phyloP scores from a whole-genome alignment of 2,797 vertebrate species.

The Siniperca obscura region DNA sequence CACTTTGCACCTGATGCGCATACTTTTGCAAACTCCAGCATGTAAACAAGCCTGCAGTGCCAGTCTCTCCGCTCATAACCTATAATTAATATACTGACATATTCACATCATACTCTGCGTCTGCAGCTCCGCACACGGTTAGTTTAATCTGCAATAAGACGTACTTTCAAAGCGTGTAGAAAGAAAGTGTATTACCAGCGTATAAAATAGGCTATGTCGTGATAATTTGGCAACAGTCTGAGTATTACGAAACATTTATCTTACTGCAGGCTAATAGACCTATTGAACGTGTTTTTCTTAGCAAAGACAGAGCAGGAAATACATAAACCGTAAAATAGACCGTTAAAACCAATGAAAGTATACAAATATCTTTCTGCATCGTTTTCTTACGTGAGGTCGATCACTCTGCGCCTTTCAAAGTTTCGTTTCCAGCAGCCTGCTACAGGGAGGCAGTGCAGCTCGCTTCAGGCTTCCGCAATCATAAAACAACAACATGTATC shows the following conservation, averaged over 20 bases:
- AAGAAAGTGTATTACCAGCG: background rate
- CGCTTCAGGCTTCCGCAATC: constrained; percentile 47
- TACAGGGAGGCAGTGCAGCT: background rate
- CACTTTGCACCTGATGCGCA: background rate
- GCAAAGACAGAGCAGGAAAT: constrained; percentile 1
- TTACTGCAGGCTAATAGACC: too few relatives aligned
- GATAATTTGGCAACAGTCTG: background rate
- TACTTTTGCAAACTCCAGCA: background rate
- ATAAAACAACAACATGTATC: constrained; percentile 4
- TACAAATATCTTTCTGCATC: background rate
- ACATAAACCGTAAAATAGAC: too few relatives aligned
- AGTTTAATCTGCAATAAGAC: background rate
- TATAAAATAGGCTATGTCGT: background rate
- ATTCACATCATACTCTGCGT: too few relatives aligned
- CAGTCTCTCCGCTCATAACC: background rate
- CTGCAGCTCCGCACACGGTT: background rate
- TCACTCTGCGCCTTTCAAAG: constrained; percentile 19
- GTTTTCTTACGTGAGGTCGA: constrained; percentile 58
- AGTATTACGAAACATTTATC: background rate
- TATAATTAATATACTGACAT: background rate
- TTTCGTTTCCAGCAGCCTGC: constrained; percentile 54
- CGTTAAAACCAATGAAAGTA: accelerated
- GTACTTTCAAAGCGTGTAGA: background rate
- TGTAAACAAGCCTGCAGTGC: background rate
- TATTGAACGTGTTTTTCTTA: background rate